Percentiles rank a stretch among this genome's conserved stretches.
These are phyloP conservation scores for Rhabdomys dilectus DNA, from an alignment of 2,113 vertebrate genomes.

Conservation along the genomic window DNA sequence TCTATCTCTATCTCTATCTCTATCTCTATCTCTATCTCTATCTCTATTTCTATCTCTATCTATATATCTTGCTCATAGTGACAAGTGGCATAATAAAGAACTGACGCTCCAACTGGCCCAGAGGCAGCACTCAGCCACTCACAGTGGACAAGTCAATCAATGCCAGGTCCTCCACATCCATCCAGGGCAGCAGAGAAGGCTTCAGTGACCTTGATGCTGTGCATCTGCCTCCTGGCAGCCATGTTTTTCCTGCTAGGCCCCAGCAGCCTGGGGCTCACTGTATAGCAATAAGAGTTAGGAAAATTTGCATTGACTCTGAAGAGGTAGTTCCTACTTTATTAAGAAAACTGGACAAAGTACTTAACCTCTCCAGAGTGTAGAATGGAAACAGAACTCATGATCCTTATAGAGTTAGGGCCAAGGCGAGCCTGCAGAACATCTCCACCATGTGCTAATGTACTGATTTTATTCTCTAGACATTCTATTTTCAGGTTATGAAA, in stretches of 20 bases:
- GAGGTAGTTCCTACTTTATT: neutral
- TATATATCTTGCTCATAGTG: neutral
- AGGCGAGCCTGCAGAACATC: neutral
- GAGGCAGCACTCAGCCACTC: fast-evolving
- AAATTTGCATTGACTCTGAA: fast-evolving
- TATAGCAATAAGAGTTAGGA: fast-evolving
- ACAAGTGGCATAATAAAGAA: neutral
- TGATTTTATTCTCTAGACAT: neutral
- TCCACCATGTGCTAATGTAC: fast-evolving
- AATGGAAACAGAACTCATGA: neutral
- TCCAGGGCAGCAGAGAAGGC: fast-evolving
- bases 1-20: no score
- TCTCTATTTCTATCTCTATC: no score
- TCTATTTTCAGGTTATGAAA: neutral
- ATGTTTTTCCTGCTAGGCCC: neutral
- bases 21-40: no score
- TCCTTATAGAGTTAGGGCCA: neutral
- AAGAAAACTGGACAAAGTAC: neutral
- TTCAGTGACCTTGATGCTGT: neutral
- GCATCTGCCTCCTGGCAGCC: neutral
- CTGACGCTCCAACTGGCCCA: fast-evolving
- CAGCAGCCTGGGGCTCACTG: neutral
- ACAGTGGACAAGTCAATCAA: fast-evolving
- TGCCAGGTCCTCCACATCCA: neutral
- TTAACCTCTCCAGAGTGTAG: no score